A percentile compares a stretch with the other conserved stretches of the same genome.
phyloP scores from a whole-genome alignment of 2,888 invertebrate genomes.

The Cheilosia grossa region DNA sequence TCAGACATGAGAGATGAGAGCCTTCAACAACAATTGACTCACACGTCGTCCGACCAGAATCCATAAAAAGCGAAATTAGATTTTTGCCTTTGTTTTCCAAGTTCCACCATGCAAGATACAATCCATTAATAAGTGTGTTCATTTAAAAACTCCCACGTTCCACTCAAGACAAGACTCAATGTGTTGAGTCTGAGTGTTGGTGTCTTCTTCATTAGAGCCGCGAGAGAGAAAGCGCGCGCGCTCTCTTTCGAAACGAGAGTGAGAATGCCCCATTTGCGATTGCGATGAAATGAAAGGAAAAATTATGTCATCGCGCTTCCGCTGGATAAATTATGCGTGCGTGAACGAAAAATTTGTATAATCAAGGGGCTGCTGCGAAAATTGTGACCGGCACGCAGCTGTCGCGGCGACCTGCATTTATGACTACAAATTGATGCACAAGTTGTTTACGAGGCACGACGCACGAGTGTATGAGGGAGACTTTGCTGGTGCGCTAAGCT shows the following conservation, averaged over 20 bases:
- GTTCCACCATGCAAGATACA: no score
- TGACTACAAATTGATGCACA: background rate
- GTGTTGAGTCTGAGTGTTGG: no score
- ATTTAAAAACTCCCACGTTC: no score
- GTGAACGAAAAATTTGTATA: slow-evolving; percentile 4
- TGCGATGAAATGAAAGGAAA: slow-evolving; percentile 10
- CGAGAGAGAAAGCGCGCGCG: no score
- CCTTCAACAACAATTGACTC: slow-evolving; percentile 10
- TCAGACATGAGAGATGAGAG: background rate
- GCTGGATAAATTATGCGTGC: slow-evolving; percentile 33
- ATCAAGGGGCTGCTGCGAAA: background rate
- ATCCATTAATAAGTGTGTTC: no score
- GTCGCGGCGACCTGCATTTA: background rate
- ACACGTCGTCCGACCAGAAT: background rate
- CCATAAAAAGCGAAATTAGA: no score
- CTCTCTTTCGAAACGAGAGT: background rate
- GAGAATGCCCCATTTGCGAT: background rate
- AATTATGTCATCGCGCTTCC: slow-evolving; percentile 60
- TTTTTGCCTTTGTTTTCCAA: no score
- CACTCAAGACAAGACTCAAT: no score
- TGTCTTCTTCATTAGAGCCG: no score
- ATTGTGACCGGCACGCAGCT: slow-evolving; percentile 10
- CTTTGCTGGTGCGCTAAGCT: no score
- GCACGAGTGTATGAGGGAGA: no score
- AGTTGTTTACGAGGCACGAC: no score